Evolutionary conservation across 2,888 invertebrate genomes (phyloP).

Genomic region (Campaea margaritaria): DNA sequence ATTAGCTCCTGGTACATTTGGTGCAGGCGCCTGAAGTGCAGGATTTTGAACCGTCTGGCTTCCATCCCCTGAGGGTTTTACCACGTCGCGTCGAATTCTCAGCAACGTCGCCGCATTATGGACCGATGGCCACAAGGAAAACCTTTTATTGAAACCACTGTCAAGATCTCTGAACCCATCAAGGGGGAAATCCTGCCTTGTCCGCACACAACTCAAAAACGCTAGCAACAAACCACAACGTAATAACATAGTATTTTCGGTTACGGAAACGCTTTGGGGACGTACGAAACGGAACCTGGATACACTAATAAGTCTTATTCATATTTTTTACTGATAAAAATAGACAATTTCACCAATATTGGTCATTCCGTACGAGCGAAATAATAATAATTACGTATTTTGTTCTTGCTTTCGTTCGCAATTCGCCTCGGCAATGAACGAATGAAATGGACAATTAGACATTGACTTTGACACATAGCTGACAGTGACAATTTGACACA

Average conservation of each 20-base stretch:
- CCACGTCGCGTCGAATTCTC: constrained; percentile 48
- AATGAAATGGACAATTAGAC: no score
- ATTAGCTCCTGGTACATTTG: constrained; percentile 35
- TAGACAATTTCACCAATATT: constrained; percentile 1
- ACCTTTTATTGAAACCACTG: constrained; percentile 54
- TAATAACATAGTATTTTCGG: constrained; percentile 50
- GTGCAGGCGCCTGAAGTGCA: constrained; percentile 11
- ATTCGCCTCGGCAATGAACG: no score
- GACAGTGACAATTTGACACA: no score
- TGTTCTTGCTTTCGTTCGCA: constrained; percentile 1
- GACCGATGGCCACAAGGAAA: constrained; percentile 68
- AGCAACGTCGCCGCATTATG: constrained; percentile 59
- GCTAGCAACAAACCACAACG: constrained; percentile 60
- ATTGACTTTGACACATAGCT: no score
- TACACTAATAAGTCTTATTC: constrained; percentile 12
- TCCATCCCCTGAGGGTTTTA: constrained; percentile 11
- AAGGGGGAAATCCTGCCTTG: constrained; percentile 46
- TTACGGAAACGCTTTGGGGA: constrained; percentile 1
- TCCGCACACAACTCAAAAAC: constrained; percentile 58
- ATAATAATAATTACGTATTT: neutral
- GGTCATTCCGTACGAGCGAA: neutral
- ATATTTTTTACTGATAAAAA: constrained; percentile 9
- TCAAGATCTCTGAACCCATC: constrained; percentile 37
- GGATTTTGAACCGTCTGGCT: constrained; percentile 7
- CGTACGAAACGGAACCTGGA: neutral